Base-by-base conservation (phyloP, 2,797 vertebrate species). In the Liasis olivaceus region DNA sequence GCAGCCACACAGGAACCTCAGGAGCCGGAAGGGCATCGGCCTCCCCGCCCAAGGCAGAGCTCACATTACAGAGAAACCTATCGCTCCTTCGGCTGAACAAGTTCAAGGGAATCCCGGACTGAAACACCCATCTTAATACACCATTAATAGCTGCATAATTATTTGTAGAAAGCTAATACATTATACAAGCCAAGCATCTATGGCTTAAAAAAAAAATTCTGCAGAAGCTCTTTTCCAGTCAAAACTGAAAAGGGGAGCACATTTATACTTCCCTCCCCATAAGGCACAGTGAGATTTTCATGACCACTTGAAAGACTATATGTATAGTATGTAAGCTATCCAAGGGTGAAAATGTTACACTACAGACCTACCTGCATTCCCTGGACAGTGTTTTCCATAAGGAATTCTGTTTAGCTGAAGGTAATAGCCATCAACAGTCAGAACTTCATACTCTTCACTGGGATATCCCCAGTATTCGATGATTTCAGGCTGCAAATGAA, bases 341-440 rank as follows among this genome's bases (percentile, higher is more conserved):
- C 72, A 77, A 77, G 31, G 22, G 31, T 4, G 17, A 17, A 77
- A 81, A 81, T 81, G 20, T 9, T 22, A 26, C 36, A 62, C 31
- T 64, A 11, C 59, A 87, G 26, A 72, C 92, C 15, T 17, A 96
- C 96, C 96, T 95, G 12, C 60, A 47, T 60, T 91, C 22, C 26
- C 2, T 4, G 42, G 56, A 62, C 81, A 95, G 92, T 97, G 95
- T 85, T 96, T 94, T 20, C 98, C 98, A 0, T 96, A 5, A 0
- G 95, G 98, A 97, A 99, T 99, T 96, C 99, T 97, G 97, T 98
- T 98, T 77, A 99, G 26, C 0, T 7, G 97, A 93, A 99, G 92
- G 51, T 99, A 98, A 96, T 98, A 99, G 1, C 98, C 98, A 0
- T 99, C 98, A 6, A 92, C 96, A 24, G 98, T 99, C 94, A 98